These are phyloP conservation scores for Solenopsis invicta DNA, from an alignment of 1,140 invertebrate genomes.

Conservation along the genomic window DNA sequence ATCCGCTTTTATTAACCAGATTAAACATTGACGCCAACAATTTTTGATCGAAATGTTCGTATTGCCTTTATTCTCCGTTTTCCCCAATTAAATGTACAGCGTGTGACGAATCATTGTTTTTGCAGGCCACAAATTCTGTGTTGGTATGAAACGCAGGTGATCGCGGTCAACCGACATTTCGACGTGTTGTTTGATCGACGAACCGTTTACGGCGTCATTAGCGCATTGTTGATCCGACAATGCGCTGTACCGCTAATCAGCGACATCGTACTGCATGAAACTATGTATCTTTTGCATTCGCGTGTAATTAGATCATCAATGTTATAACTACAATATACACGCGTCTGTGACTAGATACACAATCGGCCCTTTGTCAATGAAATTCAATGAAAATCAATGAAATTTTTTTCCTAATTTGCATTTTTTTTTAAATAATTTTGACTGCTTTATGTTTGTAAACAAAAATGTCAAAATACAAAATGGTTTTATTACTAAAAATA, in stretches of 20 bases:
- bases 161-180: conserved; percentile 42
- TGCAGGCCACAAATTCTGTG: conserved; percentile 20
- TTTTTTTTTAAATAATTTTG: not conserved
- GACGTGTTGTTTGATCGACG: conserved; percentile 58
- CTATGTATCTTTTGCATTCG: conserved; percentile 21
- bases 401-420: not conserved
- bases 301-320: conserved; percentile 21
- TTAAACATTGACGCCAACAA: conserved; percentile 25
- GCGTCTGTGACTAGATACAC: too few relatives aligned
- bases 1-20: conserved; percentile 24
- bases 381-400: too few relatives aligned
- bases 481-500: not conserved
- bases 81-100: not conserved
- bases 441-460: not conserved
- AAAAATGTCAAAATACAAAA: not conserved
- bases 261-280: conserved; percentile 17
- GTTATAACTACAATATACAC: not conserved
- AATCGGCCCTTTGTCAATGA: not conserved
- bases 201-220: conserved; percentile 59
- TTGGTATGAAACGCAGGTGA: conserved; percentile 22
- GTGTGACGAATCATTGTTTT: conserved; percentile 48
- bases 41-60: conserved; percentile 11
- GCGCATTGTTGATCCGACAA: conserved; percentile 40
- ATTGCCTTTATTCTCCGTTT: conserved; percentile 25
- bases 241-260: conserved; percentile 51